A percentile compares a stretch with the other conserved stretches of the same genome.
These are phyloP conservation scores for Nudaria mundana DNA, from an alignment of 2,888 invertebrate genomes.

Conservation along the genomic window DNA sequence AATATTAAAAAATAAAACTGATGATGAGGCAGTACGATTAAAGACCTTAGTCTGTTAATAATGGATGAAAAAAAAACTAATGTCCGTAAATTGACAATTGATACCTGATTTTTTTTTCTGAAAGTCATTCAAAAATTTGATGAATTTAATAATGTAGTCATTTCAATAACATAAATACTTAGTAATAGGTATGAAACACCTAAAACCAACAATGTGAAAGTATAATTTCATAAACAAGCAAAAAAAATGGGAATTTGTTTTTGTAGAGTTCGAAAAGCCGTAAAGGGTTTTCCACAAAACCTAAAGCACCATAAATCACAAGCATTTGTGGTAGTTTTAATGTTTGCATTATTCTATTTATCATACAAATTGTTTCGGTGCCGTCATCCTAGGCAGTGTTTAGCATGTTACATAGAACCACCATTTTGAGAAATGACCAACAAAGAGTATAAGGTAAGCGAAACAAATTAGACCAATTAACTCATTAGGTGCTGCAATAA, in stretches of 20 bases:
- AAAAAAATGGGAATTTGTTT: background rate
- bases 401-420: constrained; percentile 17
- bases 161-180: background rate
- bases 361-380: constrained; percentile 45
- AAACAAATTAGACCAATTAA: too few species aligned
- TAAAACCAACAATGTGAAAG: background rate
- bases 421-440: background rate
- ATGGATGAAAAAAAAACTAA: too few species aligned
- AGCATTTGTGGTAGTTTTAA: constrained; percentile 35
- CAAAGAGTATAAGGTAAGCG: background rate
- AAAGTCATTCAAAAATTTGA: too few species aligned
- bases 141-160: too few species aligned
- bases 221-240: too few species aligned
- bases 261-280: background rate
- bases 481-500: too few species aligned
- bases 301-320: constrained; percentile 31
- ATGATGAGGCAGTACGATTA: too few species aligned
- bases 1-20: too few species aligned
- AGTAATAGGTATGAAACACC: background rate
- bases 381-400: constrained; percentile 32
- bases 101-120: too few species aligned
- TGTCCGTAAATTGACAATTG: too few species aligned
- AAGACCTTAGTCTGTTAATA: too few species aligned
- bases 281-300: background rate
- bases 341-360: constrained; percentile 35